phyloP scores from a whole-genome alignment of 2,113 vertebrate genomes.

The Anhinga rufa region DNA sequence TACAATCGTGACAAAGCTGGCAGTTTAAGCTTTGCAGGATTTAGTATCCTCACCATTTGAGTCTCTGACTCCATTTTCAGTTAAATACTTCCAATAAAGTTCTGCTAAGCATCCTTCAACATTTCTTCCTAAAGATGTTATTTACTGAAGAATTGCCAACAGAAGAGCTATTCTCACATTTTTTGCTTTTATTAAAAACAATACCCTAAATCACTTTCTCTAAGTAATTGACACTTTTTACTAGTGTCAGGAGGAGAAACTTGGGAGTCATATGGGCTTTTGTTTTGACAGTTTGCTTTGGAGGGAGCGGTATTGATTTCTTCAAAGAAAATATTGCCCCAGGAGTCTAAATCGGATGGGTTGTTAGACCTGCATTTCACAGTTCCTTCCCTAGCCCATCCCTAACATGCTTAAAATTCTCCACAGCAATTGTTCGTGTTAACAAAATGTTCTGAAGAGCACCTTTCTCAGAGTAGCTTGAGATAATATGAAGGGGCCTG shows the following conservation, averaged over 20 bases:
- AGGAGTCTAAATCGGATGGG: not conserved
- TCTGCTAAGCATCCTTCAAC: not conserved
- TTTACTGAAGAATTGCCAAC: not conserved
- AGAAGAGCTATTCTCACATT: not conserved
- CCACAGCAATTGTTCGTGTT: slow-evolving; percentile 10
- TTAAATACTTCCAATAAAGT: not conserved
- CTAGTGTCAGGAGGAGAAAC: not conserved
- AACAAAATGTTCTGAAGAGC: not conserved
- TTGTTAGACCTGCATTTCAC: slow-evolving; percentile 51
- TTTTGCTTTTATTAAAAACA: not conserved
- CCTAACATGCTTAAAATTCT: slow-evolving; percentile 62
- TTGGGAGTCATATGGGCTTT: not conserved
- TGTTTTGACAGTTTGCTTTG: slow-evolving; percentile 37
- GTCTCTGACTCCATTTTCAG: not conserved
- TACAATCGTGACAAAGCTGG: not conserved
- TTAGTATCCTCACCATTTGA: not conserved
- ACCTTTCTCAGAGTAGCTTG: not conserved
- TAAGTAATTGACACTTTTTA: not conserved
- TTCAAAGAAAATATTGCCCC: slow-evolving; percentile 26
- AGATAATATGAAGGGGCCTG: not conserved
- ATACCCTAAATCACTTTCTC: not conserved
- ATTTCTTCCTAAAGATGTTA: not conserved
- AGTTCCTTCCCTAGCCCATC: slow-evolving; percentile 44
- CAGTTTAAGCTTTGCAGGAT: not conserved
- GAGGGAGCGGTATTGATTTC: slow-evolving; percentile 35